A percentile compares a stretch with the other conserved stretches of the same genome.
Evolutionary conservation across 2,888 invertebrate genomes (phyloP).

Genomic region (Spialia ferax): DNA sequence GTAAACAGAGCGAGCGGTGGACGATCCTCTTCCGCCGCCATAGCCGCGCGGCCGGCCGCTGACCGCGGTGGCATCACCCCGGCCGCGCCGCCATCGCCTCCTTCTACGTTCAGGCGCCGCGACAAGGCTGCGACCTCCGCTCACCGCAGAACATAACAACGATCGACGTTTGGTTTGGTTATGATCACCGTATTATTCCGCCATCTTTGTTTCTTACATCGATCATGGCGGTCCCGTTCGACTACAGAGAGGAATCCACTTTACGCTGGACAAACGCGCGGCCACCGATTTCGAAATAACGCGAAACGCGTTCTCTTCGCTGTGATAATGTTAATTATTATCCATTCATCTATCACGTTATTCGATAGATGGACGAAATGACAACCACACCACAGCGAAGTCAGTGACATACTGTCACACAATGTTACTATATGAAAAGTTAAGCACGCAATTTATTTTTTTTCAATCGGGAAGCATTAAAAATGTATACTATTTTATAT

Average conservation of each 20-base stretch:
- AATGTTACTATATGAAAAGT: conserved; percentile 49
- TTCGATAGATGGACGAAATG: conserved; percentile 80
- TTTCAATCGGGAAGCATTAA: background rate
- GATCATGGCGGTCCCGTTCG: conserved; percentile 79
- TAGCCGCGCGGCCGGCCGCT: conserved; percentile 82
- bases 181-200: conserved; percentile 86
- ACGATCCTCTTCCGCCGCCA: conserved; percentile 82
- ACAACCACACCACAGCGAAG: conserved; percentile 84
- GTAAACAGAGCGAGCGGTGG: conserved; percentile 91
- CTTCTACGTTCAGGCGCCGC: conserved; percentile 76
- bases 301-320: conserved; percentile 62
- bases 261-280: conserved; percentile 57
- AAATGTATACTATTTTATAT: conserved; percentile 1
- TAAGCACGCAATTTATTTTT: background rate
- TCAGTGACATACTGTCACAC: conserved; percentile 83
- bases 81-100: conserved; percentile 78
- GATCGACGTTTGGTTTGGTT: conserved; percentile 78
- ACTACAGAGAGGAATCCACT: conserved; percentile 57
- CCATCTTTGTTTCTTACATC: conserved; percentile 87
- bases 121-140: conserved; percentile 80
- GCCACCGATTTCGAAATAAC: conserved; percentile 58
- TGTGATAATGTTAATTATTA: conserved; percentile 78
- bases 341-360: conserved; percentile 81
- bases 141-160: conserved; percentile 82
- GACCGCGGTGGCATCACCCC: conserved; percentile 86